These are phyloP conservation scores for Zaprionus africanus DNA, from an alignment of 1,140 invertebrate genomes.

Conservation along the genomic window DNA sequence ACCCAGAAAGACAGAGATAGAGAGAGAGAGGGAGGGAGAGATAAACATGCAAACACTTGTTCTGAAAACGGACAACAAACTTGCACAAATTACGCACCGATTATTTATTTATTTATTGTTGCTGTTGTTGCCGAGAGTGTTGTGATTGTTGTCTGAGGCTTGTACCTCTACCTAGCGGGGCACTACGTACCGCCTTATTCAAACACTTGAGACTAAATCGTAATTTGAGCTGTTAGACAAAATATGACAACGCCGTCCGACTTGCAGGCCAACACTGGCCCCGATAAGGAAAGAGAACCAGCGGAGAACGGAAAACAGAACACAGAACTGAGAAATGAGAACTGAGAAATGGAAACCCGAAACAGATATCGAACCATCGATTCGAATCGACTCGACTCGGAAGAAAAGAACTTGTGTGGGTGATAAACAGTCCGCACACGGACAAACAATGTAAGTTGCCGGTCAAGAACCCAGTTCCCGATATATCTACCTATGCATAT, in stretches of 20 bases:
- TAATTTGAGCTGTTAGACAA: slow-evolving; percentile 82
- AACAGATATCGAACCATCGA: slow-evolving; percentile 46
- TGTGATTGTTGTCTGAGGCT: slow-evolving; percentile 46
- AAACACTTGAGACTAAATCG: slow-evolving; percentile 79
- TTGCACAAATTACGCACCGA: slow-evolving; percentile 75
- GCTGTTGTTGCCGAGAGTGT: slow-evolving; percentile 23
- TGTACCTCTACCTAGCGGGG: slow-evolving; percentile 22
- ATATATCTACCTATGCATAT: background rate
- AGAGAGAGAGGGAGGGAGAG: background rate
- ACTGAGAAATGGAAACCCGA: slow-evolving; percentile 8
- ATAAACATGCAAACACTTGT: slow-evolving; percentile 57
- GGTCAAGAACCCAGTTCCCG: background rate
- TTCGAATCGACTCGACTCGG: slow-evolving; percentile 10
- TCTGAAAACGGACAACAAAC: background rate
- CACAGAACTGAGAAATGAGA: slow-evolving; percentile 8
- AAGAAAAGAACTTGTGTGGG: background rate
- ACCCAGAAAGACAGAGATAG: background rate
- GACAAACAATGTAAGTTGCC: slow-evolving; percentile 30
- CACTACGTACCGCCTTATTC: slow-evolving; percentile 50
- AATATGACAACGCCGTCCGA: slow-evolving; percentile 67
- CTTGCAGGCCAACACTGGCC: slow-evolving; percentile 15
- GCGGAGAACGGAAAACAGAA: background rate
- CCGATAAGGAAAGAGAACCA: slow-evolving; percentile 48
- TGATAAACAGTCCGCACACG: background rate
- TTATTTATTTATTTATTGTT: slow-evolving; percentile 65